Evolutionary conservation across 2,888 invertebrate genomes (phyloP).

Genomic region (Sinelater perroti): DNA sequence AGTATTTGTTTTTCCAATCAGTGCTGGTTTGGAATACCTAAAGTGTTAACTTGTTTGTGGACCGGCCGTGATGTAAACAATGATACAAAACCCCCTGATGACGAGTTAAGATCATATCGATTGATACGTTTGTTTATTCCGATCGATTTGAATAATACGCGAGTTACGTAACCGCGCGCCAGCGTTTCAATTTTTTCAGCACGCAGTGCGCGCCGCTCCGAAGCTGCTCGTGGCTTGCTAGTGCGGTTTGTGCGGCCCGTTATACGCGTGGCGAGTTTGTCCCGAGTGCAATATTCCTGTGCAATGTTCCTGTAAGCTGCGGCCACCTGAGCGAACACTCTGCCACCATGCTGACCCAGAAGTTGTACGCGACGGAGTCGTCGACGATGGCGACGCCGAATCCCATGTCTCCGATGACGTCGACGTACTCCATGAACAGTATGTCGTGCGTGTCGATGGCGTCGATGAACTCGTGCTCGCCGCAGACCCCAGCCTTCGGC

Average conservation of each 20-base stretch:
- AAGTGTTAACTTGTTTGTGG: conserved; percentile 63
- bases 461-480: conserved; percentile 70
- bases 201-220: conserved; percentile 10
- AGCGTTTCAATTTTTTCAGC: conserved; percentile 27
- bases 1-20: conserved; percentile 68
- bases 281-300: conserved; percentile 28
- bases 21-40: conserved; percentile 64
- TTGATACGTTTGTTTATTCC: conserved; percentile 46
- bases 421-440: conserved; percentile 82
- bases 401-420: conserved; percentile 79
- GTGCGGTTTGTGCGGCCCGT: not conserved
- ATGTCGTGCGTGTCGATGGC: conserved; percentile 78
- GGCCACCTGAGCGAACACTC: conserved; percentile 16
- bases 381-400: conserved; percentile 74
- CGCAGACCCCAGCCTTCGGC: conserved; percentile 67
- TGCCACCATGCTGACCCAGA: conserved; percentile 50
- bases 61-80: conserved; percentile 63
- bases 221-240: no score
- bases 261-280: conserved; percentile 16
- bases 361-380: conserved; percentile 73
- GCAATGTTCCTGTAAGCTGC: conserved; percentile 31
- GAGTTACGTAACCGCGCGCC: conserved; percentile 33
- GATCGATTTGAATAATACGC: conserved; percentile 37
- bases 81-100: conserved; percentile 62
- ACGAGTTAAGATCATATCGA: conserved; percentile 60